Percentiles rank a stretch among this genome's conserved stretches.
Evolutionary conservation across 2,888 invertebrate species (phyloP).

Genomic region (Hypolimnas misippus): DNA sequence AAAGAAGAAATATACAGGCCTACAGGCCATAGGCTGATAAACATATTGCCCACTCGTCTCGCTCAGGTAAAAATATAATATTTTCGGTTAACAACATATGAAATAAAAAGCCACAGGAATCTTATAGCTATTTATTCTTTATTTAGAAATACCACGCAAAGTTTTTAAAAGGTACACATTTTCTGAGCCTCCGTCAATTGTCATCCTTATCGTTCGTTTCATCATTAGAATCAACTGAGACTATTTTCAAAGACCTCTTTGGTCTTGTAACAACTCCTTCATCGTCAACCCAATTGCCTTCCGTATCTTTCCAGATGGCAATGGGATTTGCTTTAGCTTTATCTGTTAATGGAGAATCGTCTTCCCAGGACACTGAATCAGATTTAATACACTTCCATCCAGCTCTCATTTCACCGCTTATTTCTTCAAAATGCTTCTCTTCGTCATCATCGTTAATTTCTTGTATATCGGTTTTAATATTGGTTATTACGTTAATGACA

Average conservation of each 20-base stretch:
- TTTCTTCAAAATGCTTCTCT: conserved; percentile 23
- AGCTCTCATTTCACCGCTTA: conserved; percentile 29
- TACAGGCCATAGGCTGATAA: no score
- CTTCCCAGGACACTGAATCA: conserved; percentile 52
- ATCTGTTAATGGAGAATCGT: conserved; percentile 43
- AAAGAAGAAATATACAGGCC: no score
- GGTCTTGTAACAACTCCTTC: conserved; percentile 49
- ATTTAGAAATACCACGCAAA: background rate
- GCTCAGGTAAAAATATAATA: no score
- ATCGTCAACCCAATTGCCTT: conserved; percentile 55
- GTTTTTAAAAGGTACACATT: no score
- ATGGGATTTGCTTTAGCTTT: conserved; percentile 34
- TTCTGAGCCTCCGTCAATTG: no score
- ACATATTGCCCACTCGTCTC: no score
- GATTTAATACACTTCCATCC: conserved; percentile 41
- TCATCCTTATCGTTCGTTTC: background rate
- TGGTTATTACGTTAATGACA: background rate
- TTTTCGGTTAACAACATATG: no score
- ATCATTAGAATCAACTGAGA: background rate
- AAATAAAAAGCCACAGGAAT: no score
- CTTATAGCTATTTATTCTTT: no score
- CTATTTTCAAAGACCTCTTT: conserved; percentile 26
- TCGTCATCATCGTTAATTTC: conserved; percentile 25
- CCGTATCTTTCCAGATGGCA: conserved; percentile 51
- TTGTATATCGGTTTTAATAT: conserved; percentile 18